Evolutionary conservation across 2,797 vertebrate genomes (phyloP).

Genomic region (Nyctalus aviator): DNA sequence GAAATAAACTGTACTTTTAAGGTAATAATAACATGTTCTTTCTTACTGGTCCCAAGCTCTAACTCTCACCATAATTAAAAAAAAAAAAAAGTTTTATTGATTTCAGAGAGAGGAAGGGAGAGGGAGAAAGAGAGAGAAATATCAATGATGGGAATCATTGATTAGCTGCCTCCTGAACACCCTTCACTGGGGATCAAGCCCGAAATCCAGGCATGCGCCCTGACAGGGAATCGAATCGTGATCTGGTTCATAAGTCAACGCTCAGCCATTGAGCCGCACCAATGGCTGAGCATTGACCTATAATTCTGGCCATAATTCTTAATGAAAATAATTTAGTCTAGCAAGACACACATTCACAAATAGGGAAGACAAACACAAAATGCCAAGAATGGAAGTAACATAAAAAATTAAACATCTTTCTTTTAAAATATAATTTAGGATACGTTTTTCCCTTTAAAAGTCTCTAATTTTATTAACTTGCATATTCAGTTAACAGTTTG

Average conservation of each 20-base stretch:
- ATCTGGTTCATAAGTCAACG: too few species aligned
- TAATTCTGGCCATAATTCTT: background rate
- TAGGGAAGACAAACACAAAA: constrained; percentile 15
- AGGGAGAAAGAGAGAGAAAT: too few species aligned
- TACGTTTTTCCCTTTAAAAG: constrained; percentile 42
- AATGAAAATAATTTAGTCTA: constrained; percentile 55
- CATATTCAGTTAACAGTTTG: background rate
- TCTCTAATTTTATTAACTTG: constrained; percentile 28
- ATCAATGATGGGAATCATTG: too few species aligned
- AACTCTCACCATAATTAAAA: background rate
- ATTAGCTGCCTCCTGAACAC: too few species aligned
- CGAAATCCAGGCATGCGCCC: too few species aligned
- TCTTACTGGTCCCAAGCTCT: constrained; percentile 13
- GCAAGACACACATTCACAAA: background rate
- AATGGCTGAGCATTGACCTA: too few species aligned
- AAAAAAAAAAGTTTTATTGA: too few species aligned
- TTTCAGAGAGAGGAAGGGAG: too few species aligned
- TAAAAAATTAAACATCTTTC: constrained; percentile 7
- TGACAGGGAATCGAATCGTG: too few species aligned
- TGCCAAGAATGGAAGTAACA: constrained; percentile 6
- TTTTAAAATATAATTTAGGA: constrained; percentile 60
- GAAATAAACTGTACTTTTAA: constrained; percentile 5
- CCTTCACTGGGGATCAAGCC: too few species aligned
- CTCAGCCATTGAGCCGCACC: too few species aligned
- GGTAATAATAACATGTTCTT: background rate